Evolutionary conservation across 2,888 invertebrate genomes (phyloP).

Genomic region (Salticus scenicus): DNA sequence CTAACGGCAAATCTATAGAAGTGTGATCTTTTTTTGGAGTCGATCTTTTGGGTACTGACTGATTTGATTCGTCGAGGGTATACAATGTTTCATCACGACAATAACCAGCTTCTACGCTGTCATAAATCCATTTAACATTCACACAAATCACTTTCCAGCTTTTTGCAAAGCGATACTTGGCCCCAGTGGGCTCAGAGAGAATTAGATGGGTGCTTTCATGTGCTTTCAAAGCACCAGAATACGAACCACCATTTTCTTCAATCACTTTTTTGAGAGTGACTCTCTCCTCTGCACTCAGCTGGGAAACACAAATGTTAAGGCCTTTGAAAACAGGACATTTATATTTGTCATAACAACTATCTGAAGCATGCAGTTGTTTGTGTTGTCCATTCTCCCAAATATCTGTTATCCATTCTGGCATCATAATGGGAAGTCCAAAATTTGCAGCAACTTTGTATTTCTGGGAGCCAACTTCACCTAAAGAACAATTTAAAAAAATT

Average conservation of each 20-base stretch:
- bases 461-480: constrained; percentile 75
- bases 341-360: constrained; percentile 80
- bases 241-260: constrained; percentile 83
- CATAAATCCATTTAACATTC: constrained; percentile 85
- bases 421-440: constrained; percentile 84
- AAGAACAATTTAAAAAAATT: not conserved
- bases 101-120: constrained; percentile 84
- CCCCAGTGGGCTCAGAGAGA: constrained; percentile 79
- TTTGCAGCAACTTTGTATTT: constrained; percentile 81
- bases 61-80: constrained; percentile 49
- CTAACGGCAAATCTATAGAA: constrained; percentile 37
- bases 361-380: constrained; percentile 81
- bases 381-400: constrained; percentile 85
- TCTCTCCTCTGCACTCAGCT: constrained; percentile 81
- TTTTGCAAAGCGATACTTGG: constrained; percentile 82
- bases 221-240: constrained; percentile 78
- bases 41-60: constrained; percentile 38
- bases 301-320: constrained; percentile 86
- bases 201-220: constrained; percentile 79
- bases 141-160: constrained; percentile 82
- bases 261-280: constrained; percentile 82
- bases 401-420: constrained; percentile 85
- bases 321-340: constrained; percentile 86
- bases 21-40: constrained; percentile 62
- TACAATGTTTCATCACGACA: constrained; percentile 74